These are phyloP conservation scores for Drosophila tristis DNA, from an alignment of 1,140 invertebrate genomes.

Conservation along the genomic window DNA sequence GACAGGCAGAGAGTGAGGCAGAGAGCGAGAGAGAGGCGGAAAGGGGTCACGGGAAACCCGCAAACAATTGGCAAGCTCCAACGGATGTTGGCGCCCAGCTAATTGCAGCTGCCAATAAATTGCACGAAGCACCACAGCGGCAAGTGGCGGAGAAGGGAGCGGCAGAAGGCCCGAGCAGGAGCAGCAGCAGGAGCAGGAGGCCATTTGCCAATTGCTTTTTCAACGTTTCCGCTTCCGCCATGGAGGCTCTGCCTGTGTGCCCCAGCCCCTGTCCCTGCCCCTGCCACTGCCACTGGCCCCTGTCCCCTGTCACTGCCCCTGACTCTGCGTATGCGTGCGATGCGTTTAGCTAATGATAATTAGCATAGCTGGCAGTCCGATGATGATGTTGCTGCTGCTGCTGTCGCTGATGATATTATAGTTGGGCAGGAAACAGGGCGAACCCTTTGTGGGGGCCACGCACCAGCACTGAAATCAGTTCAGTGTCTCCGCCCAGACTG, in stretches of 20 bases:
- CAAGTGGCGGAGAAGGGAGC: no score
- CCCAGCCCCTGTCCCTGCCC: not conserved
- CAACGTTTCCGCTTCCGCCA: conserved; percentile 69
- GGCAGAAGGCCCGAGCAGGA: not conserved
- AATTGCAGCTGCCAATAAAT: conserved; percentile 65
- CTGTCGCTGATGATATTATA: conserved; percentile 38
- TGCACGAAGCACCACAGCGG: conserved; percentile 19
- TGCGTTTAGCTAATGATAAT: conserved; percentile 51
- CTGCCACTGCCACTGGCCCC: not conserved
- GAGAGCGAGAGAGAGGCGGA: no score
- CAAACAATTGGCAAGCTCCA: not conserved
- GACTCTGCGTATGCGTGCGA: conserved; percentile 20
- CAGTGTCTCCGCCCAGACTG: not conserved
- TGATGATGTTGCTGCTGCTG: conserved; percentile 20
- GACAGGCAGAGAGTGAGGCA: no score
- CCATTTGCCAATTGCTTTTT: conserved; percentile 76
- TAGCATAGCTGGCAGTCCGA: not conserved
- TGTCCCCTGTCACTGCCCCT: no score
- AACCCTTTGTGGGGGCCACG: no score
- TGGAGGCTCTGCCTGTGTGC: conserved; percentile 5
- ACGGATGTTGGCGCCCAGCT: conserved; percentile 53
- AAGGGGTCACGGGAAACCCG: not conserved
- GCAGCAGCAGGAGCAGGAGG: conserved; percentile 9
- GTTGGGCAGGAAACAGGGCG: conserved; percentile 20
- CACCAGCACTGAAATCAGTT: no score